Conservation (phyloP, 2,113 vertebrate species). For the Tamias sibiricus region DNA sequence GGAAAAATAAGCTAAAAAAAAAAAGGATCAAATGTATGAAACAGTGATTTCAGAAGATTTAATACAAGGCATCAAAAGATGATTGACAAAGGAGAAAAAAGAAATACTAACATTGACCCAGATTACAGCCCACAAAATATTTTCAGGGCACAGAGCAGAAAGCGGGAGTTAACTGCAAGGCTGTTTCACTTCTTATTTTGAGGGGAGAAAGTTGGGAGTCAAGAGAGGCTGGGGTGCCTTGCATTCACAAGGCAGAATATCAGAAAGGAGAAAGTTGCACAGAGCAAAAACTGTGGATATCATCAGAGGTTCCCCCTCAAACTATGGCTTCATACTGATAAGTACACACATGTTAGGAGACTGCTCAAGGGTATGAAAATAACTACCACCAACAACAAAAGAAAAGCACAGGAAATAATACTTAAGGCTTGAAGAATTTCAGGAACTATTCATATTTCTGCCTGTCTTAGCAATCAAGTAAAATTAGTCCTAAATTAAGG, state of each 20-base stretch:
- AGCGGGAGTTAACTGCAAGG: accelerated
- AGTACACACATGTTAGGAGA: neutral
- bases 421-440: accelerated
- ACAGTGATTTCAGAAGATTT: neutral
- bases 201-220: neutral
- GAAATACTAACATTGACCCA: accelerated
- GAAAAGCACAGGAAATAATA: neutral
- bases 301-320: neutral
- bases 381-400: neutral
- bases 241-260: neutral
- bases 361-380: neutral
- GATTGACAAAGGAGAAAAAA: neutral
- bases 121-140: neutral
- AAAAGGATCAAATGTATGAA: neutral
- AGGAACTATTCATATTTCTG: neutral
- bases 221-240: accelerated
- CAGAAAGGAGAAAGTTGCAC: neutral
- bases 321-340: neutral
- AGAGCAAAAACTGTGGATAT: neutral
- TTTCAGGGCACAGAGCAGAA: accelerated
- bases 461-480: neutral
- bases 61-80: neutral
- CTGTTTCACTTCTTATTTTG: neutral
- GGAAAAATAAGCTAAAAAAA: neutral
- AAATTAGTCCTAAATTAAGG: neutral